Evolutionary conservation across 2,113 vertebrate genomes (phyloP), one percentile per base, ranked within the genome.

Genomic region (Sylvilagus bachmani): DNA sequence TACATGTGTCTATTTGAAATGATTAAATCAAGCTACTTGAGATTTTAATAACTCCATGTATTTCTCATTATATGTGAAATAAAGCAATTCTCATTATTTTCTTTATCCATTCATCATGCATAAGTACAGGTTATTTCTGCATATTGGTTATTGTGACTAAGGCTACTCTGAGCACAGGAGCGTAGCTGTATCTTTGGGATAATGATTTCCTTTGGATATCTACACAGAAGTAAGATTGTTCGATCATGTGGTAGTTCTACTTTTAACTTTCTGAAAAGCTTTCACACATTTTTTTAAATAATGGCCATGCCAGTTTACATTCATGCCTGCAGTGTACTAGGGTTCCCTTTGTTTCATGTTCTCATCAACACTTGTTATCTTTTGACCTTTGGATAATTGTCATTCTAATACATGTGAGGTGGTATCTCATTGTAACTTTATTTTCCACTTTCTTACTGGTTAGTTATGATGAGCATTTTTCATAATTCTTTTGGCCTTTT

Each of bases 311-410:
- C n/a, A 33, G 38, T 2, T 55, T 69, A 33, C 17, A 79, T 22
- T 55, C n/a, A 17, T 4, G 10, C 22, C 12, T 10, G 6, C 11
- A 2, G 1, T 38, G 1, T 38, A 1, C n/a, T 55, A 31, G n/a
- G 19, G 19, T 38, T 86, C 25, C 33, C 78, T 21, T 51, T 58
- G 55, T 17, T 31, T n/a, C 31, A 21, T 16, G 12, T 51, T 22
- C n/a, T 66, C 25, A 31, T 19, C 17, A 36, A 22, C 14, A 5
- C 25, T 44, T 44, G 24, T 38, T 79, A 9, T 27, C 5, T 24
- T 51, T 79, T 36, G 10, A 22, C 33, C 33, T 27, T 64, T 36
- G 38, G 49, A 21, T 44, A 22, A 13, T 16, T 69, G 11, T 25
- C 19, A 21, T 69, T 55, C n/a, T 58, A 9, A 53, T 10, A 67